Conservation (phyloP, 2,113 vertebrate species). For the Peucedramus taeniatus region DNA sequence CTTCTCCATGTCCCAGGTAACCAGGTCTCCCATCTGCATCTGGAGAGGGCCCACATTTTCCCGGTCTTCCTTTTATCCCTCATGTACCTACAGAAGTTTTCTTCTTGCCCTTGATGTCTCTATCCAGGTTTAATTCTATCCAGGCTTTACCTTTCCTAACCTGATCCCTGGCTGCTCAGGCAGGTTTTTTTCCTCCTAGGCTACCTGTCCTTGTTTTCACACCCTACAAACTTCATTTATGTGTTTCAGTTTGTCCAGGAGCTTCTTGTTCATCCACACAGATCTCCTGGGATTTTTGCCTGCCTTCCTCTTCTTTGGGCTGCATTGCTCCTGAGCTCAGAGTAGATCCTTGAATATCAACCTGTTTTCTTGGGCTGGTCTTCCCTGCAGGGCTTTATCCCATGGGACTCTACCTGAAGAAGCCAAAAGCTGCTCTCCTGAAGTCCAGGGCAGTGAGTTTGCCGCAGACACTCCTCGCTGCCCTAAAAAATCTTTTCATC, state of each 20-base stretch:
- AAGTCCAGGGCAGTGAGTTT: neutral
- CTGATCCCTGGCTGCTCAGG: neutral
- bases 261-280: neutral
- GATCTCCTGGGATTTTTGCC: neutral
- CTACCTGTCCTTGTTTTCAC: neutral
- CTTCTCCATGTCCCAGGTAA: neutral
- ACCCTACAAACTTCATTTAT: neutral
- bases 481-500: neutral
- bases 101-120: neutral
- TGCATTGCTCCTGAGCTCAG: neutral
- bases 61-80: neutral
- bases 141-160: neutral
- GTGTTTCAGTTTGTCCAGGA: neutral
- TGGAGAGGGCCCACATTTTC: neutral
- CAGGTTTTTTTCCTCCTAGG: neutral
- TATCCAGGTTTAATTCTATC: neutral
- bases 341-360: neutral
- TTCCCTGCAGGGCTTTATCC: neutral
- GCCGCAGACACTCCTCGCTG: neutral
- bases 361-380: neutral
- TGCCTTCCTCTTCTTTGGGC: neutral
- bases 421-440: neutral
- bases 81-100: neutral
- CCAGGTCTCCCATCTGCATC: neutral
- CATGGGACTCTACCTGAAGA: neutral